Base-by-base conservation (phyloP, 2,797 vertebrate genomes). In the Garrulus glandarius region DNA sequence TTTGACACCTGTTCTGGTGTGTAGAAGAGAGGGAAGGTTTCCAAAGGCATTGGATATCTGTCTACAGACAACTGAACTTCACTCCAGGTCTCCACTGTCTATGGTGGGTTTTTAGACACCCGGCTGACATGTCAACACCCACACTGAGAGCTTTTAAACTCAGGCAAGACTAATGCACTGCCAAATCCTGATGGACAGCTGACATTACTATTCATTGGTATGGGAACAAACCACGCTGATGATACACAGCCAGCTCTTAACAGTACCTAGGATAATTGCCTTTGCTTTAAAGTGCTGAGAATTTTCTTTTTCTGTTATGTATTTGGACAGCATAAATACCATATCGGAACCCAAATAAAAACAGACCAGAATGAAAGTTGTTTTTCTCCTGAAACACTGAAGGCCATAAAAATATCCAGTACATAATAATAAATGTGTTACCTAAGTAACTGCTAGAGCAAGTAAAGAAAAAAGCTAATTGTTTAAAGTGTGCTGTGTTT, bases 351-450 rank as follows among this genome's bases (percentile, higher is more conserved):
- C 27, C 88, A 96, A 82, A 96, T 89, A 83, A 93, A 97, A 96
- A 94, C 53, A 77, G 44, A 23, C 76, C 77, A 70, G 61, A 94
- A 89, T 88, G 17, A 95, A 97, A 96, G 91, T 47, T 95, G 67
- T 19, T 95, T 96, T 97, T 82, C 91, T 96, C 75, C 63, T 70
- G 93, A 96, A 97, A 89, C 64, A 69, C 81, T 95, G 75, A 93
- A 94, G 49, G 50, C 81, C 70, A 79, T 92, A 84, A 94, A 93
- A 96, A 89, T 87, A 76, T 91, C 22, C 57, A 86, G 52, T 82
- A 89, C 46, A 29, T 84, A 96, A 69, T 85, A 85, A 68, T 77
- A 76, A 95, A 85, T 88, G 57, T 93, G 90, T 94, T 94, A 92
- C 84, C 78, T 92, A 87, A 96, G 63, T 76, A 88, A 92, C 61